Base-by-base conservation (phyloP, 1,140 invertebrate genomes). In the Bathynomus jamesi region DNA sequence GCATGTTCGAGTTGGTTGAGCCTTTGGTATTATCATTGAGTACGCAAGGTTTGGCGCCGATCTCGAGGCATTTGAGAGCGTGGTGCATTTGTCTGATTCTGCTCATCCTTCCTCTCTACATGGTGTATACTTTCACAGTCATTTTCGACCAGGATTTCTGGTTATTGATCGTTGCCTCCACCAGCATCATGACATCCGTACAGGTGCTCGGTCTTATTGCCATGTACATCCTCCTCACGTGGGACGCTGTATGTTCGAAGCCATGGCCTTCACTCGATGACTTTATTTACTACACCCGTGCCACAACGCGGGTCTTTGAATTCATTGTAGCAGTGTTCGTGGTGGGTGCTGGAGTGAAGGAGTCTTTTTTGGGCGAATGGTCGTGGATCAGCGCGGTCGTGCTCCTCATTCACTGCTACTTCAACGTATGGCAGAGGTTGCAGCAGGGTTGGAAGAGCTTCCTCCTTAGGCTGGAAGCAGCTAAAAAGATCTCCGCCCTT, bases 401-500 rank as follows among this genome's bases (percentile, higher is more conserved):
- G 60, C 78, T 87, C 7, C 74, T 86, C 24, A 80, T 86, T 66
- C 86, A 87, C 75, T 85, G 83, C 71, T 87, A 87, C 74, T 86
- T 85, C 68, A 87, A 87, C 79, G 85, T 87, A 0, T 86, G 84
- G 84, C 84, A 84, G 71, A 78, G 85, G 65, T 76, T 87, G 11
- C 83, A 86, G 66, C 80, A 80, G 69, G 85, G 85, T 10, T 85
- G 85, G 82, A 90, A 90, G 25, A 91, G 92, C 3, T 97, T 97
- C 79, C 91, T 96, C 86, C 92, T 95, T 78, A 84, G 96, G 1
- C 84, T 93, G 13, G 92, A 92, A 1, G 96, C 96, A 3, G 92
- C 95, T 0, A 91, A 94, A 78, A 97, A 96, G 83, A 95, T 98
- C 5, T 92, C 94, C 78, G 90, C 89, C 0, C 81, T 98, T 24